Evolutionary conservation across 2,113 vertebrate genomes (phyloP), one percentile per base, ranked within the genome.

Genomic region (Corythaeola cristata): DNA sequence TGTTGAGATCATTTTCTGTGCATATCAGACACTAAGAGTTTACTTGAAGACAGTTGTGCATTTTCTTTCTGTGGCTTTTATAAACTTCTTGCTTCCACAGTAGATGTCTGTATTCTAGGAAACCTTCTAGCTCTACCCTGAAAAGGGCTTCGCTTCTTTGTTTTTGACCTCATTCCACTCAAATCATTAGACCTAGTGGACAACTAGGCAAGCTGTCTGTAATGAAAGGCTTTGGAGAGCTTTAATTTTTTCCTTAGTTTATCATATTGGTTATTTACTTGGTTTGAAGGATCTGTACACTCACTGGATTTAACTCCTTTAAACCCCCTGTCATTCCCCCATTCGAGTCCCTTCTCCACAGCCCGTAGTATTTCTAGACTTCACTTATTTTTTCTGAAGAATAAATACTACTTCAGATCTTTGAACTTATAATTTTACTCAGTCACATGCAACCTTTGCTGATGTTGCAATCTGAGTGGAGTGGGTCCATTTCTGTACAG

Each of bases 1-100:
- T 76, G 75, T 93, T 87, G 89, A 89, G 85, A 73, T 91, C 4
- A 58, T 77, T 97, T 97, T 94, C 55, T 78, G 14, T 67, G 78
- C 52, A 47, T 15, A 26, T 86, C 74, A 35, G 66, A 47, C 79
- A 50, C 60, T 32, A 30, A 30, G 45, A n/a, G 32, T 91, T 67
- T 86, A 39, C 83, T 88, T 69, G 52, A 82, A 19, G 14, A 88
- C 30, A 85, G 18, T 7, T 56, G 32, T 85, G 56, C 3, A 0
- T 76, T 87, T 82, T 68, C 39, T 77, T 91, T 72, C 73, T 37
- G 15, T 56, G 81, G 33, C 59, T 96, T 95, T 95, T 89, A 49
- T 39, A 77, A 24, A 71, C 50, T 55, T 62, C 9, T 72, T 50
- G 37, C 26, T 94, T 94, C 24, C 7, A 6, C 22, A 59, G n/a